phyloP scores from a whole-genome alignment of 1,140 invertebrate genomes.

The Bilobella aurantiaca region DNA sequence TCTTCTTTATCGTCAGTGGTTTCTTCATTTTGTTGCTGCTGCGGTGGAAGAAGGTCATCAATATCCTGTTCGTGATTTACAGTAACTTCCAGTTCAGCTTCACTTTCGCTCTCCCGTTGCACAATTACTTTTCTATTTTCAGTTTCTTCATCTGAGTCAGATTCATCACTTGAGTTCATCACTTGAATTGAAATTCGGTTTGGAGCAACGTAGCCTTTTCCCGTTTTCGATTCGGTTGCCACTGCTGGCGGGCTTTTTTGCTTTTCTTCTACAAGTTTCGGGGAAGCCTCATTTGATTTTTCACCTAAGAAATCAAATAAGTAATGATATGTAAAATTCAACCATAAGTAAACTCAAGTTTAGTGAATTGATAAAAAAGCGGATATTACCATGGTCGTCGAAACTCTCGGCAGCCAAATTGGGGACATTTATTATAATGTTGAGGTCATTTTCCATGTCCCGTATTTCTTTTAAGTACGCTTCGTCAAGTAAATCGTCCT shows the following conservation, averaged over 20 bases:
- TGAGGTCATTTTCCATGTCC: neutral
- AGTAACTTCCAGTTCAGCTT: neutral
- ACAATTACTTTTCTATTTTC: neutral
- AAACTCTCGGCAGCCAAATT: neutral
- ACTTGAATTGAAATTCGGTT: neutral
- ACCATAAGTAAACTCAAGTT: neutral
- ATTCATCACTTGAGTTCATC: conserved; percentile 1
- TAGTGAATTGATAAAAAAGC: neutral
- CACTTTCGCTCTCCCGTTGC: neutral
- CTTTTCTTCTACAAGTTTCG: neutral
- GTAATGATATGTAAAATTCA: too few species aligned
- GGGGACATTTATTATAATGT: neutral
- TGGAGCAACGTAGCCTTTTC: neutral
- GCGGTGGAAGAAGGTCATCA: neutral
- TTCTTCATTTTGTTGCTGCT: neutral
- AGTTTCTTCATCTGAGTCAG: neutral
- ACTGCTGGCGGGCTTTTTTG: neutral
- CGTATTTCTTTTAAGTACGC: neutral
- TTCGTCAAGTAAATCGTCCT: neutral
- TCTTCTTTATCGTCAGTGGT: too few species aligned
- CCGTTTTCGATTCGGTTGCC: neutral
- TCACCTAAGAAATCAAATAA: too few species aligned
- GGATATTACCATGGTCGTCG: neutral
- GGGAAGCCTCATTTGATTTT: neutral
- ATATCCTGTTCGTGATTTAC: neutral